Base-by-base conservation (phyloP, 37 sponge, comb jelly and placozoan genomes). In the Halichondria panicea region DNA sequence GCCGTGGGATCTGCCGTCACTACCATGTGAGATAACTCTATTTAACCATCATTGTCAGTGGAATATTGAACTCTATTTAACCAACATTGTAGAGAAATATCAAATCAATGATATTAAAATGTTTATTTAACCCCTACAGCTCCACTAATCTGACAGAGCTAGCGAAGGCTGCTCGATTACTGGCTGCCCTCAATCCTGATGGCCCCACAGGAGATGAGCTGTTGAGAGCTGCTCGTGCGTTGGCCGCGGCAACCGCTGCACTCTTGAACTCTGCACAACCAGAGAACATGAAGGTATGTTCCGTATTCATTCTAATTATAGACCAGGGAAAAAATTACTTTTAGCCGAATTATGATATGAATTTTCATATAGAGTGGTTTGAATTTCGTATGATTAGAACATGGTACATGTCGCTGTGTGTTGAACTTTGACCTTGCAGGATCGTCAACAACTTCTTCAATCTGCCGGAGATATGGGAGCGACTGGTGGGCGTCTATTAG, bases 81-180 rank as follows among this genome's bases (percentile, higher is more conserved):
- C 42, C n/a, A 63, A 31, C 15, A 50, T 9, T 5, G 5, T 32
- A 3, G 2, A 45, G 25, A 42, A 6, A 44, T 22, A 42, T 9
- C 74, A 18, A 33, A 5, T 13, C 37, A 55, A 2, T 50, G 36
- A 8, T 52, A 5, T 34, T n/a, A n/a, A n/a, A n/a, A n/a, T n/a
- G n/a, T n/a, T n/a, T n/a, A n/a, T n/a, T 19, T 37, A 7, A 25
- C 3, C 6, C 12, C 50, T 62, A 4, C 43, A 94, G 91, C 25
- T 89, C 95, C 21, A 91, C 90, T 50, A 98, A 98, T 78, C 80
- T 98, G 72, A 94, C 90, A 11, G 95, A 94, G 67, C 76, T 94
- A 27, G 91, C 92, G 36, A 98, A 98, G 73, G 90, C 92, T 41
- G 85, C 85, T 12, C 68, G 89, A 2, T 68, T 98, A 81, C 72